These are phyloP conservation scores for Scaeva pyrastri DNA, from an alignment of 2,888 invertebrate species.

Conservation along the genomic window DNA sequence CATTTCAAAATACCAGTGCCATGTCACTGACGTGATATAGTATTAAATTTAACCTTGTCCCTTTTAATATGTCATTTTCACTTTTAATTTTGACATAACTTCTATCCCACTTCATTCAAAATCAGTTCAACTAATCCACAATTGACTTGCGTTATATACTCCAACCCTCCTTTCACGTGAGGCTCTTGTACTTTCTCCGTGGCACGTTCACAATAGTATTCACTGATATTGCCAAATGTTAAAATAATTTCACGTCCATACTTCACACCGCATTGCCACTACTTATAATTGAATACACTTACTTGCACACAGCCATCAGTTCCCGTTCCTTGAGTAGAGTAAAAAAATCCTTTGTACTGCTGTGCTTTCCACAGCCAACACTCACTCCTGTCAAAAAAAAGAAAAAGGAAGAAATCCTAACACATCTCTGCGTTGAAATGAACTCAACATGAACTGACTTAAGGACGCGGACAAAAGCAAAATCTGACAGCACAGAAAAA, in stretches of 20 bases:
- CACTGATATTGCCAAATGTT: not conserved
- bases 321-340: no score
- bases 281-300: constrained; percentile 31
- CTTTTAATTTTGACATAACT: no score
- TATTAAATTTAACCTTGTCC: no score
- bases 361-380: constrained; percentile 7
- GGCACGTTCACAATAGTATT: not conserved
- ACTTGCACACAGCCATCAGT: not conserved
- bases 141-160: not conserved
- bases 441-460: constrained; percentile 56
- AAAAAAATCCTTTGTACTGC: not conserved
- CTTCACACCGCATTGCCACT: not conserved
- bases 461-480: constrained; percentile 39
- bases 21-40: no score
- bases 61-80: no score
- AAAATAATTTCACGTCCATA: constrained; percentile 24
- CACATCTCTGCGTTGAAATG: constrained; percentile 29
- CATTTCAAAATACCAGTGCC: no score
- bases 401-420: not conserved
- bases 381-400: not conserved
- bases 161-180: not conserved
- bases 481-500: constrained; percentile 1
- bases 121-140: not conserved
- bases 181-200: not conserved
- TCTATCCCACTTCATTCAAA: not conserved